Base-by-base conservation (phyloP, 1,140 invertebrate species). In the Batillaria attramentaria region DNA sequence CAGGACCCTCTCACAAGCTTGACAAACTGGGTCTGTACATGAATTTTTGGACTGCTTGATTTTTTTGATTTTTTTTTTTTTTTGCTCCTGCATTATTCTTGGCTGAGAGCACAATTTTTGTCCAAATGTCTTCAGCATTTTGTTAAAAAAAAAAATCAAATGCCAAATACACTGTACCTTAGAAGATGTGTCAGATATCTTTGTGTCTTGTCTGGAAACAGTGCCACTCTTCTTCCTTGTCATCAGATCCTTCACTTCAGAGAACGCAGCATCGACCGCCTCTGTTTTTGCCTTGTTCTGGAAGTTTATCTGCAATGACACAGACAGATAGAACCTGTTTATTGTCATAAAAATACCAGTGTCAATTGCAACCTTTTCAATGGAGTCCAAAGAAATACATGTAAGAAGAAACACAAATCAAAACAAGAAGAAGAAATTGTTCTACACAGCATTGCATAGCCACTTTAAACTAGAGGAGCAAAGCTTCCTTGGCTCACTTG, bases 291-390 rank as follows among this genome's bases (percentile, higher is more conserved):
- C 39, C 54, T 77, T 80, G 41, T 76, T 80, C 43, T 77, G 78
- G 20, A 81, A 43, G 43, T 78, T 83, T 33, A 83, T 62, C 82
- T 83, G 77, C 20, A 79, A n/a, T n/a, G n/a, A n/a, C n/a, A n/a
- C n/a, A n/a, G n/a, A n/a, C n/a, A n/a, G n/a, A n/a, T n/a, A n/a
- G n/a, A n/a, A n/a, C n/a, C n/a, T n/a, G n/a, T n/a, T n/a, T n/a
- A n/a, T n/a, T n/a, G n/a, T n/a, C n/a, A n/a, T n/a, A 75, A 33
- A 79, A 20, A 75, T 39, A 54, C 18, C 28, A 24, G 57, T 4
- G 6, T 68, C 13, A 0, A 72, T 10, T 20, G n/a, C 42, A 42
- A 5, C 24, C 33, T 42, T n/a, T 5, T 10, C 3, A 39, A n/a
- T 16, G 3, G 42, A 42, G 41, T 5, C 16, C 1, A 42, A 24